A percentile compares a stretch with the other conserved stretches of the same genome.
These are phyloP conservation scores for Mylabris phalerata DNA, from an alignment of 1,140 invertebrate genomes.

Conservation along the genomic window DNA sequence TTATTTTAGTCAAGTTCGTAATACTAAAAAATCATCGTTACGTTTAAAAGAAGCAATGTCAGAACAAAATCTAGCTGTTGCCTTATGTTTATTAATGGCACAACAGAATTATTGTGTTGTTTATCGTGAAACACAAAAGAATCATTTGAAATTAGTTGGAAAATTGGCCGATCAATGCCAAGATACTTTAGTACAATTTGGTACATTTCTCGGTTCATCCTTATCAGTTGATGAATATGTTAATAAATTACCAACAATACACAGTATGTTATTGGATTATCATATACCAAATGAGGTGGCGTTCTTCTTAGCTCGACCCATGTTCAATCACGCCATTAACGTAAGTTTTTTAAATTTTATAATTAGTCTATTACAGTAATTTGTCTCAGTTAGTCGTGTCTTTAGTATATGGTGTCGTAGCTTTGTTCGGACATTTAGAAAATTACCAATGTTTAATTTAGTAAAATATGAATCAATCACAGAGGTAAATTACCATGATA, in stretches of 20 bases:
- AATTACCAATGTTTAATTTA: not conserved
- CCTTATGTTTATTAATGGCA: slow-evolving; percentile 90
- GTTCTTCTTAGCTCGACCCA: slow-evolving; percentile 90
- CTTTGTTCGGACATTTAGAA: not conserved
- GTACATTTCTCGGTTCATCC: slow-evolving; percentile 88
- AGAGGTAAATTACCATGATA: too few relatives aligned
- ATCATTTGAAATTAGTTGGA: slow-evolving; percentile 88
- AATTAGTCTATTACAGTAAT: too few relatives aligned
- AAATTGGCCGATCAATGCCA: slow-evolving; percentile 86
- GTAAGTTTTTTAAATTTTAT: slow-evolving; percentile 48
- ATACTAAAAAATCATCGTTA: slow-evolving; percentile 92
- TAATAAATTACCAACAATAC: slow-evolving; percentile 79
- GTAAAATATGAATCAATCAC: not conserved
- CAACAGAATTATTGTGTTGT: slow-evolving; percentile 94
- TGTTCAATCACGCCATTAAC: slow-evolving; percentile 82
- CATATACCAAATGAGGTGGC: slow-evolving; percentile 93
- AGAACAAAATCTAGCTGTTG: slow-evolving; percentile 80
- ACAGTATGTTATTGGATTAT: slow-evolving; percentile 85
- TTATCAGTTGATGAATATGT: slow-evolving; percentile 93
- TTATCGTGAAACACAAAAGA: slow-evolving; percentile 77
- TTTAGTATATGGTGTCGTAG: too few relatives aligned
- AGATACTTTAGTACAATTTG: slow-evolving; percentile 96
- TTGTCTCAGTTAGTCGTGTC: too few relatives aligned
- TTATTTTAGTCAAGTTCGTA: slow-evolving; percentile 94
- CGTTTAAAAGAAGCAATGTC: slow-evolving; percentile 93